Evolutionary conservation across 37 sponge, comb jelly and placozoan species (phyloP).

Genomic region (Lycopodina hypogea): DNA sequence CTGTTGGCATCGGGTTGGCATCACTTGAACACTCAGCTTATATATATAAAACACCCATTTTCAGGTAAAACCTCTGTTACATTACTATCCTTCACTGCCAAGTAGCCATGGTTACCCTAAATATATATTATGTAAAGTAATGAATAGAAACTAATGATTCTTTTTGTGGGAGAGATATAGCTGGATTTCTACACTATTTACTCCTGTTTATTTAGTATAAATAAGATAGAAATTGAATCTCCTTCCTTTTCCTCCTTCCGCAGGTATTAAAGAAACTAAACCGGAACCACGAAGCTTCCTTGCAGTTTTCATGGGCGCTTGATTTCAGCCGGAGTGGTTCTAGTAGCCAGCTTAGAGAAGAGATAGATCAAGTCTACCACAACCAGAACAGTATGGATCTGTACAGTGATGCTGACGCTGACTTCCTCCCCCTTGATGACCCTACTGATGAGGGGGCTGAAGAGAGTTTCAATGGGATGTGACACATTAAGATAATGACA

Average conservation of each 20-base stretch:
- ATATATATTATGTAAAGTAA: too few relatives aligned
- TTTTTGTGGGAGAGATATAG: too few relatives aligned
- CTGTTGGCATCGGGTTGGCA: too few relatives aligned
- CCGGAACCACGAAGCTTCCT: slow-evolving; percentile 68
- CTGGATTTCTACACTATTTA: too few relatives aligned
- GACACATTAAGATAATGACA: slow-evolving; percentile 3
- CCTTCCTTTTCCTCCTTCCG: background rate
- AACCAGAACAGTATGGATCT: background rate
- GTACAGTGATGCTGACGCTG: background rate
- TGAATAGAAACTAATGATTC: too few relatives aligned
- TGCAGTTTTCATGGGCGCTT: slow-evolving; percentile 80
- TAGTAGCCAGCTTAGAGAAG: slow-evolving; percentile 27
- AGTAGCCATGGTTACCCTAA: too few relatives aligned
- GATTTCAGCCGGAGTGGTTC: slow-evolving; percentile 42
- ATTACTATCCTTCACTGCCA: too few relatives aligned
- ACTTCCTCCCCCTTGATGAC: background rate
- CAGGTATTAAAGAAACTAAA: slow-evolving; percentile 58
- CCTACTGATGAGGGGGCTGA: background rate
- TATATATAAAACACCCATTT: too few relatives aligned
- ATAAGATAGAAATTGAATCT: background rate
- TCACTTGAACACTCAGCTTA: too few relatives aligned
- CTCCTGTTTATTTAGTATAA: too few relatives aligned
- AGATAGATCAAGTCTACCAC: slow-evolving; percentile 36
- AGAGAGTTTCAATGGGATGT: background rate
- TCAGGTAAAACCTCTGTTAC: too few relatives aligned